Conservation (phyloP, 2,113 vertebrate species). For the Pelecanoides urinatrix region DNA sequence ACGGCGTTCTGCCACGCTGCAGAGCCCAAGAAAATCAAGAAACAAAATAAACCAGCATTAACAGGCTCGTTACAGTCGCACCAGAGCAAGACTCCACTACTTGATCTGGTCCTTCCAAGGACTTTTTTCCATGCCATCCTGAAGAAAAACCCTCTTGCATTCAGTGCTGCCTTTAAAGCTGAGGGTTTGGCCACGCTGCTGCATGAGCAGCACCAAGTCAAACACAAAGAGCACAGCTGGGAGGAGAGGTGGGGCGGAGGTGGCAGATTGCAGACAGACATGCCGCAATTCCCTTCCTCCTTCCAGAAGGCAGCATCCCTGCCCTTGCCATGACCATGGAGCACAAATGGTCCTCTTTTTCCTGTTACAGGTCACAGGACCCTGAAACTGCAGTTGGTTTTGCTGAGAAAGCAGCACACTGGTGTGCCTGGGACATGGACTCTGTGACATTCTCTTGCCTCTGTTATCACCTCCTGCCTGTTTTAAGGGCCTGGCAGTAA, state of each 20-base stretch:
- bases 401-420: not conserved
- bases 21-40: not conserved
- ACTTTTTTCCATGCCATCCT: not conserved
- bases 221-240: not conserved
- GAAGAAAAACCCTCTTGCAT: not conserved
- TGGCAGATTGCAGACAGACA: not conserved
- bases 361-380: not conserved
- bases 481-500: not conserved
- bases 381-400: not conserved
- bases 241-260: not conserved
- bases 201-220: not conserved
- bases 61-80: fast-evolving
- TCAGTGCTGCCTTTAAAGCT: not conserved
- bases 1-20: not conserved
- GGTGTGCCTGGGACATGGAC: not conserved
- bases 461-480: not conserved
- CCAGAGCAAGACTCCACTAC: not conserved
- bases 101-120: not conserved
- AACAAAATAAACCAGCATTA: not conserved
- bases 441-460: not conserved
- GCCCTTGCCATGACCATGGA: not conserved
- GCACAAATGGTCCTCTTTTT: not conserved
- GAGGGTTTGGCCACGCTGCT: not conserved
- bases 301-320: not conserved
- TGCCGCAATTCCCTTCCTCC: too few relatives aligned